Conservation (phyloP, 2,113 vertebrate genomes). For the Saiga tatarica region DNA sequence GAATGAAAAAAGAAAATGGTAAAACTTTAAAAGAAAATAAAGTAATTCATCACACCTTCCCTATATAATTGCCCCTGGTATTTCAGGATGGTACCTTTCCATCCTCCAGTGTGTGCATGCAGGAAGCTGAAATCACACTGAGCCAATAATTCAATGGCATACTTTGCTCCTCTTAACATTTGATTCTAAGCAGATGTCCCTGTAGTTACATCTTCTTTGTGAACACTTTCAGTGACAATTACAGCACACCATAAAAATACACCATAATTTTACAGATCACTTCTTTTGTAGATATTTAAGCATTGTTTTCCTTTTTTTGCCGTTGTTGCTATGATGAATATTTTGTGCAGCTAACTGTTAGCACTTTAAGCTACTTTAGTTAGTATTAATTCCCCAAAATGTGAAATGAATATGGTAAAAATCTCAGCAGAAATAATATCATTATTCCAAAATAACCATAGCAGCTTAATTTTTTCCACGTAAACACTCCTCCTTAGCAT, state of each 20-base stretch:
- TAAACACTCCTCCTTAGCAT: background rate
- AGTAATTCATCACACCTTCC: background rate
- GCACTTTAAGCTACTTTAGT: background rate
- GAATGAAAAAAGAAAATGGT: background rate
- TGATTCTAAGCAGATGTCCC: background rate
- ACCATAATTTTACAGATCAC: background rate
- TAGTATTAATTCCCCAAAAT: background rate
- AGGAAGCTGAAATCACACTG: background rate
- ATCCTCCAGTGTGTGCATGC: background rate
- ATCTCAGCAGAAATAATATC: background rate
- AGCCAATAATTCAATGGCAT: background rate
- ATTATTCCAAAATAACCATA: background rate
- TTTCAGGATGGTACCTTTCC: background rate
- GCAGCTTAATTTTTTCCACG: background rate
- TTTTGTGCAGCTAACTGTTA: background rate
- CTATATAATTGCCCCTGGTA: background rate
- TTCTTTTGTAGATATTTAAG: background rate
- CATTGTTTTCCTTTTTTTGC: background rate
- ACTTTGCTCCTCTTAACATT: background rate
- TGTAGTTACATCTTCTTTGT: background rate
- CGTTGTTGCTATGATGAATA: background rate
- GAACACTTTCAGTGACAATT: background rate
- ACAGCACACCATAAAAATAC: background rate
- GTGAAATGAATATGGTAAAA: background rate
- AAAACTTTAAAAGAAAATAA: background rate